phyloP scores from a whole-genome alignment of 1,140 invertebrate species.

The Acyrthosiphon pisum region DNA sequence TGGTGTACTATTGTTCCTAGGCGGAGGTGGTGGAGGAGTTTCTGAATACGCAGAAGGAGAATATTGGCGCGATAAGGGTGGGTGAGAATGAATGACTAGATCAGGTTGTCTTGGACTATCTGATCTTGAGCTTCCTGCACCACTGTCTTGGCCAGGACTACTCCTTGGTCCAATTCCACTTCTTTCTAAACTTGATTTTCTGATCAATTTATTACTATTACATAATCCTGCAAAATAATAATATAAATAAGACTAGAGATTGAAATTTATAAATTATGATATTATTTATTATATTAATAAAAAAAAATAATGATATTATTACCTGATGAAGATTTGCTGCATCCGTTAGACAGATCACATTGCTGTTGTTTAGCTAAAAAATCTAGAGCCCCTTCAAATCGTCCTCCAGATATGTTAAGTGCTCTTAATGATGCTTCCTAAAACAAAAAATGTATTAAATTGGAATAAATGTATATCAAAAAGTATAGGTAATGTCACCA shows the following conservation, averaged over 20 bases:
- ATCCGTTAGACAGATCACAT: conserved; percentile 64
- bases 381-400: conserved; percentile 75
- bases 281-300: background rate
- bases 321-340: conserved; percentile 61
- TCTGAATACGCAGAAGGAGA: conserved; percentile 70
- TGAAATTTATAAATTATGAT: background rate
- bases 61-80: conserved; percentile 69
- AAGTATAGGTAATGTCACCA: background rate
- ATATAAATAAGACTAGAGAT: background rate
- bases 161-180: conserved; percentile 77
- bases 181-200: conserved; percentile 85
- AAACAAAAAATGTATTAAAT: conserved; percentile 58
- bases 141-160: conserved; percentile 85
- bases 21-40: conserved; percentile 64
- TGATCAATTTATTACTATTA: conserved; percentile 77
- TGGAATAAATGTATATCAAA: background rate
- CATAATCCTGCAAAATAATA: conserved; percentile 62
- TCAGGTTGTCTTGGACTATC: conserved; percentile 79
- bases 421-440: conserved; percentile 75
- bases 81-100: conserved; percentile 64
- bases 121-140: conserved; percentile 84
- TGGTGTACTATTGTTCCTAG: conserved; percentile 69
- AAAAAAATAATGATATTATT: conserved; percentile 13
- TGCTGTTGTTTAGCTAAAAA: conserved; percentile 72
- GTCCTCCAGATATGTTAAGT: conserved; percentile 72